Conservation (phyloP, 2,797 vertebrate genomes). For the Moxostoma hubbsi region DNA sequence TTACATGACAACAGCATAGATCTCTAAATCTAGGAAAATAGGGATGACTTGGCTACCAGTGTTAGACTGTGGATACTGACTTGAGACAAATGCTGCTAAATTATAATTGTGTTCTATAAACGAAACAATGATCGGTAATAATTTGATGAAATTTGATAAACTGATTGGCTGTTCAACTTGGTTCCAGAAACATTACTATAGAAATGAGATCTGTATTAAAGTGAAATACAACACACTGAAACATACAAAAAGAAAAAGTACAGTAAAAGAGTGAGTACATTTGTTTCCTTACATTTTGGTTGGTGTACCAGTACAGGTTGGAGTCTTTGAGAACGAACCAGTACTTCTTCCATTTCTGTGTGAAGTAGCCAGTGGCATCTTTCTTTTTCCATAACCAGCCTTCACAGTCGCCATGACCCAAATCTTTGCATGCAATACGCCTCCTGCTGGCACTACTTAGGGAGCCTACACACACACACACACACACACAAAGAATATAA, state of each 20-base stretch:
- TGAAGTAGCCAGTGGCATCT: constrained; percentile 82
- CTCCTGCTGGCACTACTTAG: constrained; percentile 79
- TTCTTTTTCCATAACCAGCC: constrained; percentile 87
- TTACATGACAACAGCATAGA: not conserved
- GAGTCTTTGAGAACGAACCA: constrained; percentile 86
- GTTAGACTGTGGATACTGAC: too few species aligned
- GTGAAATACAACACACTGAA: too few species aligned
- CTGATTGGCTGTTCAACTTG: too few species aligned
- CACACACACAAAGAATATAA: not conserved
- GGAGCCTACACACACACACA: constrained; percentile 64
- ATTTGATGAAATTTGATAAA: too few species aligned
- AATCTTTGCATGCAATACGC: constrained; percentile 79
- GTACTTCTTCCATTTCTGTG: constrained; percentile 86
- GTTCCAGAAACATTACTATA: too few species aligned
- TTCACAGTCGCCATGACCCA: constrained; percentile 82
- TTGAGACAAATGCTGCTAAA: too few species aligned
- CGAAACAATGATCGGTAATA: too few species aligned
- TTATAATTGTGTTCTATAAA: too few species aligned
- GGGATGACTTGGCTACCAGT: too few species aligned
- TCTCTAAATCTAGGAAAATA: too few species aligned
- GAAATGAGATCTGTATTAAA: too few species aligned
- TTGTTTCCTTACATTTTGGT: constrained; percentile 80
- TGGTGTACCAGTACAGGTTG: constrained; percentile 85
- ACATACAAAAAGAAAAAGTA: not conserved
- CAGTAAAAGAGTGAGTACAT: too few species aligned